Evolutionary conservation across 2,797 vertebrate species (phyloP).

Genomic region (Bradypodion ventrale): DNA sequence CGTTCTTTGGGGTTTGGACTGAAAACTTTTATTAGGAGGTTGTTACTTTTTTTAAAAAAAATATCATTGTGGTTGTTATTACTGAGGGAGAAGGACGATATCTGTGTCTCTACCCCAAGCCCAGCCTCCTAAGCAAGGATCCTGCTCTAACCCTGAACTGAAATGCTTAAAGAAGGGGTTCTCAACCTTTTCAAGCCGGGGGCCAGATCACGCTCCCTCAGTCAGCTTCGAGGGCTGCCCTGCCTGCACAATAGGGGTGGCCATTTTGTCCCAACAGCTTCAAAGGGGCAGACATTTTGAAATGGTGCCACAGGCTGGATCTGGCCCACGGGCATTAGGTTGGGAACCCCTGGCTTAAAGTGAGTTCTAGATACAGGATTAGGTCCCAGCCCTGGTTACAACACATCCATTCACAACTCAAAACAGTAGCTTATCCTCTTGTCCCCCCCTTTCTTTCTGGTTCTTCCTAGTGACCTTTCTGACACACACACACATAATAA

Average conservation of each 20-base stretch:
- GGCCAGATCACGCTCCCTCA: no score
- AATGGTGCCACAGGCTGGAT: no score
- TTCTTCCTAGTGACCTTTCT: neutral
- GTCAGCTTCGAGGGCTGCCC: no score
- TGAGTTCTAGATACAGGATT: constrained; percentile 31
- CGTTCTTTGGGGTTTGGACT: constrained; percentile 32
- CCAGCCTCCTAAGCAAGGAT: constrained; percentile 19
- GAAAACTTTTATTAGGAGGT: constrained; percentile 34
- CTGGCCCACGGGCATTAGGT: no score
- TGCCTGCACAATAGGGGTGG: no score
- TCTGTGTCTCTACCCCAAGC: neutral
- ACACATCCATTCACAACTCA: neutral
- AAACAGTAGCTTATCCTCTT: neutral
- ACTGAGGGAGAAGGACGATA: constrained; percentile 8
- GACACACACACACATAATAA: neutral
- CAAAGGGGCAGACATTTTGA: no score
- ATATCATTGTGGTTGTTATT: constrained; percentile 31
- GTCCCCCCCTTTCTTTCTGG: no score
- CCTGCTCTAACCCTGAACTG: constrained; percentile 5
- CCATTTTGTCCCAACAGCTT: no score
- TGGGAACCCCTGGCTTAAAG: no score
- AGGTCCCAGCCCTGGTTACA: neutral
- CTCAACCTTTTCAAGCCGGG: no score
- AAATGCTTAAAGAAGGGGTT: no score
- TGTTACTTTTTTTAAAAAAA: constrained; percentile 15